Evolutionary conservation across 1,140 invertebrate species (phyloP).

Genomic region (Drosophila sp.): DNA sequence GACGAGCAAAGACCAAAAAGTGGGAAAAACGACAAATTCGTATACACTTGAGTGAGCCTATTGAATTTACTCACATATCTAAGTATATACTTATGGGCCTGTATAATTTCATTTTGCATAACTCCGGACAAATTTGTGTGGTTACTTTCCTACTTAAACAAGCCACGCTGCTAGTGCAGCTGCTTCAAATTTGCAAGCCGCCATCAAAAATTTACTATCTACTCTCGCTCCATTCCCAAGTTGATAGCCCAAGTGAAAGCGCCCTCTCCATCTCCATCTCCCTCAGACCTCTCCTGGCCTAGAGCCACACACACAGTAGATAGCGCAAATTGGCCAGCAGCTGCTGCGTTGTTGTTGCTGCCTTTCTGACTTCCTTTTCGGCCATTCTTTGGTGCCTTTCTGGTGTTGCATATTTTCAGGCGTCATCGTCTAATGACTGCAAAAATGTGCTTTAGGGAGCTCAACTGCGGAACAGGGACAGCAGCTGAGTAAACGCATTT

Average conservation of each 20-base stretch:
- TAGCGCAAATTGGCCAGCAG: slow-evolving; percentile 23
- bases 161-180: slow-evolving; percentile 31
- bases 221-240: slow-evolving; percentile 28
- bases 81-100: neutral
- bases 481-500: slow-evolving; percentile 10
- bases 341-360: slow-evolving; percentile 41
- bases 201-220: slow-evolving; percentile 52
- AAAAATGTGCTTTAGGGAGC: slow-evolving; percentile 67
- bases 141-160: slow-evolving; percentile 46
- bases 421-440: slow-evolving; percentile 66
- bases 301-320: neutral
- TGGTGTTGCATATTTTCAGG: slow-evolving; percentile 52
- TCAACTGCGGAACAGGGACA: slow-evolving; percentile 1
- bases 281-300: neutral
- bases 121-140: slow-evolving; percentile 18
- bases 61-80: neutral
- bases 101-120: slow-evolving; percentile 3
- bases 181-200: slow-evolving; percentile 46
- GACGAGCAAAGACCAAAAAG: slow-evolving; percentile 15
- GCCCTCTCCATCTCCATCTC: neutral
- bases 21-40: slow-evolving; percentile 5
- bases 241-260: slow-evolving; percentile 1
- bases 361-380: slow-evolving; percentile 26
- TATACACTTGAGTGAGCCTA: slow-evolving; percentile 13
- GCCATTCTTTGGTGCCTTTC: slow-evolving; percentile 40